phyloP scores from a whole-genome alignment of 2,113 vertebrate species.

The Opisthocomus hoazin region DNA sequence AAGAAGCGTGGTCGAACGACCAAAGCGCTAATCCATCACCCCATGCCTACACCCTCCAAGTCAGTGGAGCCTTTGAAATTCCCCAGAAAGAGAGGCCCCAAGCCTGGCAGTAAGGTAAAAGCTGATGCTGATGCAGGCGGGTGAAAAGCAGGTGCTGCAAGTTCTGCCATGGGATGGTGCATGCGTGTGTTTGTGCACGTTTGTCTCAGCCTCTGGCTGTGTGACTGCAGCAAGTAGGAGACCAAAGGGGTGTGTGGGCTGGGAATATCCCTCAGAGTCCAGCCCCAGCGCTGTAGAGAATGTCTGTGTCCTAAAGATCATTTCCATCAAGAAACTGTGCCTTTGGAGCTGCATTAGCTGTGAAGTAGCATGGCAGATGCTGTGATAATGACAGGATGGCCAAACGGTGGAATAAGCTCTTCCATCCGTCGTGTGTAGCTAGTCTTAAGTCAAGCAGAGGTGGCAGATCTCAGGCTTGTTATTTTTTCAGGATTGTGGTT shows the following conservation, averaged over 20 bases:
- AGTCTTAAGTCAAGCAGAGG: background rate
- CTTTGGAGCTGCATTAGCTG: background rate
- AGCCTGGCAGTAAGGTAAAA: constrained; percentile 95
- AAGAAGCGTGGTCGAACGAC: constrained; percentile 89
- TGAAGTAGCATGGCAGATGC: constrained; percentile 1
- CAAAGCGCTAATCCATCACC: constrained; percentile 78
- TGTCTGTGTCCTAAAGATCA: constrained; percentile 29
- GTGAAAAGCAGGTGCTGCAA: constrained; percentile 45
- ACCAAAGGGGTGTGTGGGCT: background rate
- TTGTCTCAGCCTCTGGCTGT: constrained; percentile 49
- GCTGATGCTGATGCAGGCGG: constrained; percentile 59
- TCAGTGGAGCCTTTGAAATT: constrained; percentile 88
- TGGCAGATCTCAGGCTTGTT: constrained; percentile 8
- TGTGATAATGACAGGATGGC: background rate
- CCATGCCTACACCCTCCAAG: constrained; percentile 75
- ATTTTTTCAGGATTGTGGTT: background rate
- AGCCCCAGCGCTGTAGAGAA: constrained; percentile 12
- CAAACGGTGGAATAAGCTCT: background rate
- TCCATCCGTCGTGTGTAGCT: background rate
- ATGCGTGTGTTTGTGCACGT: constrained; percentile 29
- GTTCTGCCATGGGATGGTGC: constrained; percentile 23
- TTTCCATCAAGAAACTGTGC: background rate
- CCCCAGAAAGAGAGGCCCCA: constrained; percentile 96
- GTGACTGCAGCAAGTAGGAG: constrained; percentile 49
- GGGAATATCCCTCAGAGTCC: constrained; percentile 17